Percentiles rank a stretch among this genome's conserved stretches.
phyloP scores from a whole-genome alignment of 2,888 invertebrate species.

The Brenthis ino region DNA sequence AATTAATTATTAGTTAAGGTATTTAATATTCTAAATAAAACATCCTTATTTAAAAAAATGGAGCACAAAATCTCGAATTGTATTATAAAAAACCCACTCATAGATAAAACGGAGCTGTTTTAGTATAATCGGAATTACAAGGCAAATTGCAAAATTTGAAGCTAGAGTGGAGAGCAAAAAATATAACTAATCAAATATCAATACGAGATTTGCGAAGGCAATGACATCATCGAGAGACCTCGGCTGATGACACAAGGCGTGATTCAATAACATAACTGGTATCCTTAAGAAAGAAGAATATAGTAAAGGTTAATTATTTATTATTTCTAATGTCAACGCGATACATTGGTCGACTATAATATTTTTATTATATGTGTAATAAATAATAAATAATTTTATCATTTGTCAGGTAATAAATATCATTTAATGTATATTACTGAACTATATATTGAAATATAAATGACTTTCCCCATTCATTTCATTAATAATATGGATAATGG shows the following conservation, averaged over 20 bases:
- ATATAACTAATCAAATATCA: slow-evolving; percentile 50
- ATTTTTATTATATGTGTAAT: background rate
- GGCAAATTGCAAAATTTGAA: slow-evolving; percentile 18
- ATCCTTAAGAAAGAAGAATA: slow-evolving; percentile 30
- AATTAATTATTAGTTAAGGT: no score
- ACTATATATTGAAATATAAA: no score
- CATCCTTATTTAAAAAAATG: no score
- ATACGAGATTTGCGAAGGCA: slow-evolving; percentile 58
- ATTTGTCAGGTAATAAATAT: no score
- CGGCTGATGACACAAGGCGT: slow-evolving; percentile 65
- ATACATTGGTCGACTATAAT: background rate
- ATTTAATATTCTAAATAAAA: no score
- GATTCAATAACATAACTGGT: slow-evolving; percentile 53
- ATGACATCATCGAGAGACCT: slow-evolving; percentile 70
- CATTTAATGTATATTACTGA: no score
- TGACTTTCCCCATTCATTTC: no score
- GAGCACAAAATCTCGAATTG: no score
- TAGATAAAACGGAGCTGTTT: background rate
- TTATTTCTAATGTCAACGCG: slow-evolving; percentile 20
- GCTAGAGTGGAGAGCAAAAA: slow-evolving; percentile 26
- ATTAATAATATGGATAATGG: no score
- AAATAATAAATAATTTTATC: no score
- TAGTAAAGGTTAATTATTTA: slow-evolving; percentile 30
- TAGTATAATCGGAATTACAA: slow-evolving; percentile 3
- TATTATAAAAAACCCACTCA: no score